Evolutionary conservation across 2,113 vertebrate species (phyloP).

Genomic region (Amphiprion percula): DNA sequence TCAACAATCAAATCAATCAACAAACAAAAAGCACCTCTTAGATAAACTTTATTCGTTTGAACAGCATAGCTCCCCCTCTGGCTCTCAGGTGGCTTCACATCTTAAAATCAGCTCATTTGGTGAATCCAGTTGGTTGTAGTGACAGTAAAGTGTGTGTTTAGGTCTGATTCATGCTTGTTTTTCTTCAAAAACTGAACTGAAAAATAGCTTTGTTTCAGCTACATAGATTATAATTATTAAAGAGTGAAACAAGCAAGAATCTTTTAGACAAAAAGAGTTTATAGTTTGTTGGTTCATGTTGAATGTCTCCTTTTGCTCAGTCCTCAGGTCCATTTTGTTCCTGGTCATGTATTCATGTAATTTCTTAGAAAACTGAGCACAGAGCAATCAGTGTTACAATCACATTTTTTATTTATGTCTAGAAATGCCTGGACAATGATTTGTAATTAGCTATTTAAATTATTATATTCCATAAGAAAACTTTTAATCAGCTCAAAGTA

Average conservation of each 20-base stretch:
- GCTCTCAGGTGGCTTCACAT: conserved; percentile 47
- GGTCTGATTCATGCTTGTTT: not conserved
- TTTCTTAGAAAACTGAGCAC: too few species aligned
- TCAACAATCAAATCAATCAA: not conserved
- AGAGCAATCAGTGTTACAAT: not conserved
- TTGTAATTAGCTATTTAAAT: not conserved
- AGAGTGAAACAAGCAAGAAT: not conserved
- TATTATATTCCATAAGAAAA: not conserved
- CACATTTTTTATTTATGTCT: not conserved
- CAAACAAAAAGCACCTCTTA: not conserved
- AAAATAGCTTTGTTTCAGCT: not conserved
- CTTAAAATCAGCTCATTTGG: conserved; percentile 14
- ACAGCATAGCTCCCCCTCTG: conserved; percentile 65
- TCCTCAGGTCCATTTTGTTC: not conserved
- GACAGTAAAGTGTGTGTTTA: not conserved
- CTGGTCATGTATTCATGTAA: not conserved
- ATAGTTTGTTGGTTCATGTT: not conserved
- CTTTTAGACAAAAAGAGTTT: not conserved
- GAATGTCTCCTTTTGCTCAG: not conserved
- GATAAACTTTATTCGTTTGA: not conserved
- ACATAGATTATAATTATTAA: not conserved
- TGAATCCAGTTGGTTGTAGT: conserved; percentile 15
- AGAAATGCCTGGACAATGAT: not conserved
- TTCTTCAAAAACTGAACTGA: not conserved
- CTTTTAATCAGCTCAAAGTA: not conserved